A percentile compares a stretch with the other conserved stretches of the same genome.
These are phyloP conservation scores for Drosophila diplacantha DNA, from an alignment of 2,888 invertebrate genomes.

Conservation along the genomic window DNA sequence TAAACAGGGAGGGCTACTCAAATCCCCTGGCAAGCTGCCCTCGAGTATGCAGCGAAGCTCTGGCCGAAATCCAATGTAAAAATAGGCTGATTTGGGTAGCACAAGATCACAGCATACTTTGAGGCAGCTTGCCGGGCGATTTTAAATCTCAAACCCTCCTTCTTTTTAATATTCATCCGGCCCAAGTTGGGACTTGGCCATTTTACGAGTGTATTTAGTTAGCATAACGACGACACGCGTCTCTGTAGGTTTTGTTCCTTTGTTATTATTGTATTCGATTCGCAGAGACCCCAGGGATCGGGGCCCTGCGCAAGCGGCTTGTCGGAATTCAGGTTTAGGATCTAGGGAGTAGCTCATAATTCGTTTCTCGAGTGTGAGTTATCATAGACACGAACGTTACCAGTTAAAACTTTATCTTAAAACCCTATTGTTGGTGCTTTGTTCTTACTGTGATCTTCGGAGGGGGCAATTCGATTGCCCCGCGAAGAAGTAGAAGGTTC, in stretches of 20 bases:
- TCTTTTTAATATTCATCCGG: constrained; percentile 10
- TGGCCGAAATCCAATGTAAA: background rate
- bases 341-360: constrained; percentile 44
- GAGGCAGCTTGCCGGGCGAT: background rate
- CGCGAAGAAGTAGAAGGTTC: constrained; percentile 47
- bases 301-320: constrained; percentile 55
- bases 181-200: constrained; percentile 21
- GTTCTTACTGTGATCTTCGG: constrained; percentile 71
- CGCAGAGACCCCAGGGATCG: constrained; percentile 35
- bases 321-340: constrained; percentile 7
- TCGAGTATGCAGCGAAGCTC: background rate
- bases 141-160: background rate
- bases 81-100: constrained; percentile 1
- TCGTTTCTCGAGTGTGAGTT: constrained; percentile 38
- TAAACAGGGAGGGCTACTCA: constrained; percentile 1
- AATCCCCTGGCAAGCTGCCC: background rate
- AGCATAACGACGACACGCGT: constrained; percentile 6
- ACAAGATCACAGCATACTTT: background rate
- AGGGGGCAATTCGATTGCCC: constrained; percentile 66
- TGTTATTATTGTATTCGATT: constrained; percentile 50
- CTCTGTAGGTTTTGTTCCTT: constrained; percentile 24
- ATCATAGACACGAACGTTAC: constrained; percentile 42
- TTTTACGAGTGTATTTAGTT: constrained; percentile 12
- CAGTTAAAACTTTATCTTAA: constrained; percentile 59
- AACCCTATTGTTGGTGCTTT: constrained; percentile 75